phyloP scores from a whole-genome alignment of 2,797 vertebrate species.

The Sebastes ruberrimus region DNA sequence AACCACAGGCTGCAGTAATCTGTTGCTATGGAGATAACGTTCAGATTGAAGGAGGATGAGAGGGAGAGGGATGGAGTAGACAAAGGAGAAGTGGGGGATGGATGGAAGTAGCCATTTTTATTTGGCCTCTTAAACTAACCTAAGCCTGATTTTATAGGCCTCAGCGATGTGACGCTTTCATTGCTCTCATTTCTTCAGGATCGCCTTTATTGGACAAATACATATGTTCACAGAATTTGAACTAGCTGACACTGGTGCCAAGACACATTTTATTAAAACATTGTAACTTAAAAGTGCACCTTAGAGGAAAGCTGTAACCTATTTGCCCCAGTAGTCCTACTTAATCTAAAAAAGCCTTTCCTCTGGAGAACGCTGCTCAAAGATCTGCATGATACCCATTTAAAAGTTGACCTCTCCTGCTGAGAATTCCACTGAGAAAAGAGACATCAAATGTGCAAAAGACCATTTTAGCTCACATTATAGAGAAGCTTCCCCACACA shows the following conservation, averaged over 20 bases:
- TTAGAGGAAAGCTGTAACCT: background rate
- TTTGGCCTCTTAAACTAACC: slow-evolving; percentile 36
- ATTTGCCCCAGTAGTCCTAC: background rate
- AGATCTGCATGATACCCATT: background rate
- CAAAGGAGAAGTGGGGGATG: slow-evolving; percentile 66
- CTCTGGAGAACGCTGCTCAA: background rate
- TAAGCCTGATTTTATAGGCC: background rate
- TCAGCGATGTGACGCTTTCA: background rate
- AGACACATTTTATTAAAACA: no score
- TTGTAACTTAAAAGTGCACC: background rate
- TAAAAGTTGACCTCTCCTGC: background rate
- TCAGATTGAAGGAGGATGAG: slow-evolving; percentile 79
- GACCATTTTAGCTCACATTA: background rate
- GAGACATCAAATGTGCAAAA: background rate
- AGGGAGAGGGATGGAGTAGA: slow-evolving; percentile 63
- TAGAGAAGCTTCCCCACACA: background rate
- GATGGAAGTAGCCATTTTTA: slow-evolving; percentile 64
- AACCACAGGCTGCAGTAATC: slow-evolving; percentile 84
- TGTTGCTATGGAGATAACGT: slow-evolving; percentile 83
- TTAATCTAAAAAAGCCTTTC: background rate
- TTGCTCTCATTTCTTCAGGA: background rate
- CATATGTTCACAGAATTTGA: background rate
- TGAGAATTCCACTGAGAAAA: background rate
- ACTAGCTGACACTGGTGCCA: background rate
- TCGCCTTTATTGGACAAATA: background rate